These are phyloP conservation scores for Gymnoscopelus braueri DNA, from an alignment of 2,797 vertebrate species.

Conservation along the genomic window DNA sequence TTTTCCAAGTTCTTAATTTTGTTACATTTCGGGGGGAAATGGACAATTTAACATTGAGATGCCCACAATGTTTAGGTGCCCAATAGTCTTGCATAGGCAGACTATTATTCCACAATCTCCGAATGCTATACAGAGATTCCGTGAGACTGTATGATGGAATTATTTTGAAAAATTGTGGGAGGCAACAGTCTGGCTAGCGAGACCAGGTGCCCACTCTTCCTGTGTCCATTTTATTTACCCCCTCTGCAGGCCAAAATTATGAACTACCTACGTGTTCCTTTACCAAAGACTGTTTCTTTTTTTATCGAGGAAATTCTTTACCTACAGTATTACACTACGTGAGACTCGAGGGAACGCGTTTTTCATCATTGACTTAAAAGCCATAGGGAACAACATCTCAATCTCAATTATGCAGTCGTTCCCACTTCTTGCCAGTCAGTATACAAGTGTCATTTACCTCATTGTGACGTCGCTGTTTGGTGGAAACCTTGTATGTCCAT, in stretches of 20 bases:
- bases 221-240: neutral
- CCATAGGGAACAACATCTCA: constrained; percentile 52
- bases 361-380: constrained; percentile 39
- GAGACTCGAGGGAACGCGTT: constrained; percentile 20
- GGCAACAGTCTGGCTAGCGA: too few species aligned
- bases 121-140: too few species aligned
- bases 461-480: neutral
- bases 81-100: too few species aligned
- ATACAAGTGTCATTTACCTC: constrained; percentile 65
- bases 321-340: neutral
- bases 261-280: constrained; percentile 30
- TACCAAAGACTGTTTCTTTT: constrained; percentile 58
- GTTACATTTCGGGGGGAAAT: too few species aligned
- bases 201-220: too few species aligned
- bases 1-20: too few species aligned
- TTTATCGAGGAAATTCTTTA: constrained; percentile 5
- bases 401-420: constrained; percentile 10
- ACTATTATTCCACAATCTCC: too few species aligned
- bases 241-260: constrained; percentile 47
- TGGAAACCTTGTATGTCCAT: too few species aligned
- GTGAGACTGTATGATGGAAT: too few species aligned
- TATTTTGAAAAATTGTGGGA: too few species aligned
- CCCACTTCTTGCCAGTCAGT: constrained; percentile 18
- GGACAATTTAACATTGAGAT: too few species aligned
- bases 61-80: too few species aligned